Base-by-base conservation (phyloP, 2,888 invertebrate species). In the Osmoderma eremita region DNA sequence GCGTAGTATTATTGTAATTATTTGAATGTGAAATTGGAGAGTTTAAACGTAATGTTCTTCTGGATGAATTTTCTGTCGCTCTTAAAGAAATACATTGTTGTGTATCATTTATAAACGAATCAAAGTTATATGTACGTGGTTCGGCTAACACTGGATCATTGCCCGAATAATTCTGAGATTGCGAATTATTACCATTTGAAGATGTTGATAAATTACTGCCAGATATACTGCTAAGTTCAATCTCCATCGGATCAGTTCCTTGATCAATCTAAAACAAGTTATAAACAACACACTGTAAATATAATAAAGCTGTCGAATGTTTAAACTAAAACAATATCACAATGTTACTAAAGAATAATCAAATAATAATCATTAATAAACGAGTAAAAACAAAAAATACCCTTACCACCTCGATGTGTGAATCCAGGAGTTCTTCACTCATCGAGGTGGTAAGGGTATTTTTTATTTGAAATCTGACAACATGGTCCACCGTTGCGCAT, bases 191-290 rank as follows among this genome's bases (percentile, higher is more conserved):
- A 39, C 17, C 17, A 39, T 38, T 66, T 74, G 56, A 58, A 30
- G 69, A 45, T 36, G 56, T 77, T 1, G 83, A 81, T 4, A 82
- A 80, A 1, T 82, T 84, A 0, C 83, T 80, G 2, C 82, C 79
- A 20, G 73, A 74, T 49, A 73, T 72, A 39, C 72, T 74, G 38
- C 75, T 76, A 12, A 78, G 75, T 67, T 87, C 87, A 0, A 86
- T 82, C 75, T 90, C 89, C 89, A 90, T 89, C 0, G 90, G 89
- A 77, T 90, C 90, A 0, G 90, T 90, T 3, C 90, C 90, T 63
- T 89, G 86, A 76, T 90, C 90, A 72, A 86, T 89, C 90, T 90
- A 77, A 30, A 78, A 77, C 72, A 69, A 64, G 63, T 36, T 67
- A 17, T 13, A 22, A 22, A 3, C 20, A 30, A 17, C 3, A 48